phyloP scores from a whole-genome alignment of 2,888 invertebrate species.

The Andrena bucephala region DNA sequence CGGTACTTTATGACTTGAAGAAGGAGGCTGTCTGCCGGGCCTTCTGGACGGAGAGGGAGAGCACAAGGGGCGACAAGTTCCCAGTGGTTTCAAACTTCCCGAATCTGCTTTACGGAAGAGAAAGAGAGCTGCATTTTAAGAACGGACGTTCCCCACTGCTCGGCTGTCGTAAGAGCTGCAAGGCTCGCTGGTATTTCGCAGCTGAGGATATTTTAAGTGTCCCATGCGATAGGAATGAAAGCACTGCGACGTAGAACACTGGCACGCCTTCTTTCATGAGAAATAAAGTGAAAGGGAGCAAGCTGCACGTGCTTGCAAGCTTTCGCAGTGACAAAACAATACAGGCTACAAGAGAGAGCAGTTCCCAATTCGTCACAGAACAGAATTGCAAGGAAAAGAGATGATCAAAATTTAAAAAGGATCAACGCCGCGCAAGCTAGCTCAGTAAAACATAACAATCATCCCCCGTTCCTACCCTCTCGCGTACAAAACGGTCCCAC shows the following conservation, averaged over 20 bases:
- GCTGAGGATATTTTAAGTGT: background rate
- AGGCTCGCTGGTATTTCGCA: background rate
- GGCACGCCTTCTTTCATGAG: background rate
- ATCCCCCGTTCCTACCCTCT: no score
- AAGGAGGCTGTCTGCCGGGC: background rate
- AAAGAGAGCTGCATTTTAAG: background rate
- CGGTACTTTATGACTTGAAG: background rate
- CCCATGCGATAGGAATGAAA: background rate
- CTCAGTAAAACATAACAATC: no score
- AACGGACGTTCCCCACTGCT: background rate
- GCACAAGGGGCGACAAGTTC: background rate
- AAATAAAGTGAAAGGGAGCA: background rate
- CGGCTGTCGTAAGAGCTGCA: background rate
- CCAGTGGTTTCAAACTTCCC: conserved; percentile 9
- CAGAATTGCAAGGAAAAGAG: no score
- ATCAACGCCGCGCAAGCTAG: no score
- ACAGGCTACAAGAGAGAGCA: no score
- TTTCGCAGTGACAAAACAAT: background rate
- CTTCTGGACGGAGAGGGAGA: background rate
- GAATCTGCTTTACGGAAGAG: background rate
- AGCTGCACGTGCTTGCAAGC: background rate
- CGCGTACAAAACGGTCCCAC: no score
- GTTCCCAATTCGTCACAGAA: no score
- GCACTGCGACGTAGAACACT: background rate
- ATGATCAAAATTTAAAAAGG: no score